phyloP scores from a whole-genome alignment of 2,113 vertebrate genomes.

The Pardalotus punctatus region DNA sequence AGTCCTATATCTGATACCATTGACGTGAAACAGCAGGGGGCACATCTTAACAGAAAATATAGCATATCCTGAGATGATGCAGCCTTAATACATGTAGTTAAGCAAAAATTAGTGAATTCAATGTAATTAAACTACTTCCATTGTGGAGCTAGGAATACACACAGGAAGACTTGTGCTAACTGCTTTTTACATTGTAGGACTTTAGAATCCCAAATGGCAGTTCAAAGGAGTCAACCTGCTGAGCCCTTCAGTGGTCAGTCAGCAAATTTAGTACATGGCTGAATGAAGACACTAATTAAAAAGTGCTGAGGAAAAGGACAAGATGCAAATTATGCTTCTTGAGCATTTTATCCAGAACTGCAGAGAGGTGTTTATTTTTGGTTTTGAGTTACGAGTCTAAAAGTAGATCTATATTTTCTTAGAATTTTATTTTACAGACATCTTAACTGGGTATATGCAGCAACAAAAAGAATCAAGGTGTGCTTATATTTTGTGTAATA shows the following conservation, averaged over 20 bases:
- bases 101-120: neutral
- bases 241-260: neutral
- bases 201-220: neutral
- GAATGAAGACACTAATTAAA: neutral
- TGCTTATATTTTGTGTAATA: neutral
- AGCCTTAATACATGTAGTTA: neutral
- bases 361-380: neutral
- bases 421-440: neutral
- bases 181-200: neutral
- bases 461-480: neutral
- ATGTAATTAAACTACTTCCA: neutral
- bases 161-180: neutral
- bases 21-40: neutral
- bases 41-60: neutral
- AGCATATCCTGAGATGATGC: neutral
- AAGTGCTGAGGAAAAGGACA: neutral
- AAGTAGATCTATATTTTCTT: neutral
- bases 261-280: neutral
- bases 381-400: neutral
- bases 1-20: neutral
- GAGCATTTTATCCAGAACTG: neutral
- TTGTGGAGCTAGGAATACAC: neutral
- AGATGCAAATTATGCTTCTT: neutral
- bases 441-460: neutral
- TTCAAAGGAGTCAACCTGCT: neutral